Base-by-base conservation (phyloP, 2,797 vertebrate genomes). In the Argyrosomus regius region DNA sequence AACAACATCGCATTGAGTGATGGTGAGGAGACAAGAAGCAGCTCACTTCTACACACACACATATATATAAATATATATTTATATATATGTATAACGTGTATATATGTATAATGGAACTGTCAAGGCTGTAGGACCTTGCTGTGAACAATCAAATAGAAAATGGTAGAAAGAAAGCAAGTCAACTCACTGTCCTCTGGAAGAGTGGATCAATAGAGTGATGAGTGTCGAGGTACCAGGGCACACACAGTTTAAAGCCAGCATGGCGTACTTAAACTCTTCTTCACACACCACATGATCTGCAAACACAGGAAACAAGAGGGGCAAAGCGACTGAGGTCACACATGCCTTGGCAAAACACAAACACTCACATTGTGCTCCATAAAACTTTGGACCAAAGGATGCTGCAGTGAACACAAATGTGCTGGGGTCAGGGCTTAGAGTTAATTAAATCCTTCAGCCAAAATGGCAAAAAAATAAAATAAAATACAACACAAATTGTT, bases 201-300 rank as follows among this genome's bases (percentile, higher is more conserved):
- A 96, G 93, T 97, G 96, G 83, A 96, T 96, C 88, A 96, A 92
- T 77, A 97, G 92, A 41, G 96, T 96, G 91, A 97, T 96, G 84
- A 97, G 95, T 16, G 96, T 96, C 1, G 96, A 97, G 58, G 96
- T 96, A 54, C 96, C 96, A 0, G 96, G 96, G 75, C 96, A 97
- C 81, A 96, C 96, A 74, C 96, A 97, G 95, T 96, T 97, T 73
- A 96, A 92, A 82, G 96, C 96, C 91, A 97, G 91, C 96, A 96
- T 97, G 92, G 96, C 96, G 1, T 96, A 97, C 82, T 97, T 96
- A 91, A 96, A 96, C 93, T 97, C 96, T 81, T 97, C 96, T 86
- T 96, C 96, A 87, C 96, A 97, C 86, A 96, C 96, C 80, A 97
- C 96, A 82, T 97, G 96, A 93, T 97, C 96, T 97, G 89, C 56